phyloP scores from a whole-genome alignment of 2,888 invertebrate species.

The Phaonia tiefii region DNA sequence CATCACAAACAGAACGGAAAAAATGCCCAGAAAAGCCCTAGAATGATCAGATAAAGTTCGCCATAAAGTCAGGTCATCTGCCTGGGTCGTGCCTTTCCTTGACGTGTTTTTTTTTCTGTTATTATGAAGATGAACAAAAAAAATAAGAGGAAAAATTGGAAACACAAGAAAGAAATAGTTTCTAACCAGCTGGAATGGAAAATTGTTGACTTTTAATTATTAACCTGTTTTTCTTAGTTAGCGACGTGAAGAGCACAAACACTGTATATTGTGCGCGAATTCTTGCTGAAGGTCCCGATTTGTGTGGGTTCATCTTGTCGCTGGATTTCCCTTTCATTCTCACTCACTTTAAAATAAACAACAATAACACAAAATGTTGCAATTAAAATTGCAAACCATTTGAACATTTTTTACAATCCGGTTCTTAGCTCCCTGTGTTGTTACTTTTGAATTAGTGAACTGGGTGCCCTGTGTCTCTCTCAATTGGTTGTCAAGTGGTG shows the following conservation, averaged over 20 bases:
- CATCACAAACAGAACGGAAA: conserved; percentile 28
- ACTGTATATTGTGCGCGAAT: neutral
- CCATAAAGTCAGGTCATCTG: conserved; percentile 37
- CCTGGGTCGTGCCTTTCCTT: neutral
- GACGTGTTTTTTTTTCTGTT: neutral
- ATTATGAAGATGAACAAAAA: neutral
- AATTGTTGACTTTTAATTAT: conserved; percentile 57
- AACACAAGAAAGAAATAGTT: conserved; percentile 8
- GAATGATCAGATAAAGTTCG: neutral
- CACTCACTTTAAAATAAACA: conserved; percentile 14
- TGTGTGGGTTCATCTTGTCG: neutral
- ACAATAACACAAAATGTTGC: conserved; percentile 39
- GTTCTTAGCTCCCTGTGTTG: neutral
- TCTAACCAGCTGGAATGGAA: conserved; percentile 2
- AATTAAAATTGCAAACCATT: conserved; percentile 52
- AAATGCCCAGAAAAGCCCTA: neutral
- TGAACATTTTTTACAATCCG: conserved; percentile 7
- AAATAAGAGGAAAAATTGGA: neutral
- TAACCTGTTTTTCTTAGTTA: conserved; percentile 40
- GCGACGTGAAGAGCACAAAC: neutral
- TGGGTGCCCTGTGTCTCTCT: conserved; percentile 10
- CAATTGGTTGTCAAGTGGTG: neutral
- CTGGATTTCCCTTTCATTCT: neutral
- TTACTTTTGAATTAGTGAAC: too few relatives aligned
- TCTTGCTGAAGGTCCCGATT: too few relatives aligned